Evolutionary conservation across 2,888 invertebrate species (phyloP).

Genomic region (Abscondita cerata): DNA sequence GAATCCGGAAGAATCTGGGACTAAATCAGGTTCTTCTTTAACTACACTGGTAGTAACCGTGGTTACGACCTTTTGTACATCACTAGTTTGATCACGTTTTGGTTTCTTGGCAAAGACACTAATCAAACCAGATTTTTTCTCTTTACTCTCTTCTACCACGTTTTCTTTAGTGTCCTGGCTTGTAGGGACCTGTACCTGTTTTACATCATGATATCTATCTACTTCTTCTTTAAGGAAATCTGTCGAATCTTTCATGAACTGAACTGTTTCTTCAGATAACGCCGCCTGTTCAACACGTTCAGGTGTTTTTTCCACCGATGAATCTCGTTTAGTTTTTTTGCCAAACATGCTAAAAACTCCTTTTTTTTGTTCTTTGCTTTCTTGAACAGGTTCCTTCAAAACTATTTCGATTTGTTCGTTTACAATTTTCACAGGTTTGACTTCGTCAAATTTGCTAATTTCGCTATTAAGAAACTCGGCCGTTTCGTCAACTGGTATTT

Average conservation of each 20-base stretch:
- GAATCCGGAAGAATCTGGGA: conserved; percentile 38
- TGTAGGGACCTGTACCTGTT: background rate
- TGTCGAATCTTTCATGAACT: conserved; percentile 37
- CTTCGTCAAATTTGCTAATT: background rate
- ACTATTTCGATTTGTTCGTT: background rate
- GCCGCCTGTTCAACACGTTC: background rate
- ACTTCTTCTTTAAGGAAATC: conserved; percentile 40
- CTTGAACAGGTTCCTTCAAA: conserved; percentile 20
- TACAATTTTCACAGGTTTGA: background rate
- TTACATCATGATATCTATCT: conserved; percentile 36
- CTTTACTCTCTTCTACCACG: background rate
- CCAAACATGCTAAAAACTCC: conserved; percentile 43
- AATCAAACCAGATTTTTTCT: background rate
- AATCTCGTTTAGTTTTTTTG: conserved; percentile 40
- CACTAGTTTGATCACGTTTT: conserved; percentile 9
- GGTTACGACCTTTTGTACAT: conserved; percentile 5
- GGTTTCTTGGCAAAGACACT: conserved; percentile 10
- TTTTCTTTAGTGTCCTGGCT: no score
- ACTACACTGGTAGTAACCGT: background rate
- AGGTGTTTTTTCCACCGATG: conserved; percentile 10
- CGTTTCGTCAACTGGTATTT: background rate
- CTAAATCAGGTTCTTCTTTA: conserved; percentile 9
- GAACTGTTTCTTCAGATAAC: conserved; percentile 29
- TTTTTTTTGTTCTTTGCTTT: conserved; percentile 39
- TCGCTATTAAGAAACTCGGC: background rate